Evolutionary conservation across 2,888 invertebrate genomes (phyloP).

Genomic region (Melangyna quadrimaculata): DNA sequence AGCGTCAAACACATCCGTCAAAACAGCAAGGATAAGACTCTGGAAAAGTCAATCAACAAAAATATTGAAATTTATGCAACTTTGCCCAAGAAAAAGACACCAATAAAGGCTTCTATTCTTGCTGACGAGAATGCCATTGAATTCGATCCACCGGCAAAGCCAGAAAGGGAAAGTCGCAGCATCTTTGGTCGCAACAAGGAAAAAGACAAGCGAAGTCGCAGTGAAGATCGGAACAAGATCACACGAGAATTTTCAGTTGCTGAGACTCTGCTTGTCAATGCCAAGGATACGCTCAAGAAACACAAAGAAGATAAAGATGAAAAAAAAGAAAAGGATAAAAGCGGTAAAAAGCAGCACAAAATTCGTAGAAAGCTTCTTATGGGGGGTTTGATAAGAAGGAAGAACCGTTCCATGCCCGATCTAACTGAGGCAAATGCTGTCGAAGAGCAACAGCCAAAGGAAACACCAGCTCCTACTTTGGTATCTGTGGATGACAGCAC

Average conservation of each 20-base stretch:
- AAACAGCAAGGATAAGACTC: slow-evolving; percentile 86
- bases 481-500: slow-evolving; percentile 88
- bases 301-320: slow-evolving; percentile 85
- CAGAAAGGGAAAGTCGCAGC: slow-evolving; percentile 87
- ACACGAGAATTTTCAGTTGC: slow-evolving; percentile 87
- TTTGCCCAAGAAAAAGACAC: slow-evolving; percentile 91
- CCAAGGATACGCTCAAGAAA: slow-evolving; percentile 82
- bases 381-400: slow-evolving; percentile 93
- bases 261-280: slow-evolving; percentile 82
- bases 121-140: slow-evolving; percentile 86
- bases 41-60: slow-evolving; percentile 82
- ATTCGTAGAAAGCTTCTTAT: slow-evolving; percentile 92
- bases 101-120: slow-evolving; percentile 82
- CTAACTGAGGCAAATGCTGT: slow-evolving; percentile 88
- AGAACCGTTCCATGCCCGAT: slow-evolving; percentile 96
- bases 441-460: slow-evolving; percentile 75
- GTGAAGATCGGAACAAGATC: slow-evolving; percentile 92
- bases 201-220: slow-evolving; percentile 90
- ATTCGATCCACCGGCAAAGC: slow-evolving; percentile 84
- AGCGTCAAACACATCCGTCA: slow-evolving; percentile 89
- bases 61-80: slow-evolving; percentile 96
- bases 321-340: slow-evolving; percentile 87
- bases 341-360: slow-evolving; percentile 94
- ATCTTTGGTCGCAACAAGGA: slow-evolving; percentile 87
- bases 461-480: slow-evolving; percentile 80